phyloP scores from a whole-genome alignment of 1,140 invertebrate genomes.

The Drosophila rhopaloa region DNA sequence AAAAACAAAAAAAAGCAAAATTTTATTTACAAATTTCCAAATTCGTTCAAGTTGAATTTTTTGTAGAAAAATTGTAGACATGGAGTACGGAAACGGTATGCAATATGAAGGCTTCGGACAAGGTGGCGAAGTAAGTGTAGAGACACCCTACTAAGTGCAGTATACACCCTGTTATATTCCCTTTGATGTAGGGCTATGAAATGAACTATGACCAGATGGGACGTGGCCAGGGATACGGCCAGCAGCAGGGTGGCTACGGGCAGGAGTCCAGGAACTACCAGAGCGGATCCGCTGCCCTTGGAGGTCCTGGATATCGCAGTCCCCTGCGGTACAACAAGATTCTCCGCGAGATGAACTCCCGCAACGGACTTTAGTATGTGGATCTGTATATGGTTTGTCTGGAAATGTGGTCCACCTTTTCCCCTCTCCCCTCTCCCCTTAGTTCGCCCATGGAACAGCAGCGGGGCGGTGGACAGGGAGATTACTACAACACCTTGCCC shows the following conservation, averaged over 20 bases:
- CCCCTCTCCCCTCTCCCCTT: no score
- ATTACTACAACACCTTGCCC: slow-evolving; percentile 62
- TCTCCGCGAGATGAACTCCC: slow-evolving; percentile 66
- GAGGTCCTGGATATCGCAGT: slow-evolving; percentile 66
- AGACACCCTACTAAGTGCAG: no score
- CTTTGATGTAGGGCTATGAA: slow-evolving; percentile 26
- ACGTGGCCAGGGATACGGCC: slow-evolving; percentile 13
- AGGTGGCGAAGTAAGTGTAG: slow-evolving; percentile 34
- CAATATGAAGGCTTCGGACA: slow-evolving; percentile 52
- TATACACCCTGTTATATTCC: no score
- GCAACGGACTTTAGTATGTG: slow-evolving; percentile 67
- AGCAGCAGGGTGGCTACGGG: slow-evolving; percentile 33
- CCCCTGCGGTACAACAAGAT: slow-evolving; percentile 57
- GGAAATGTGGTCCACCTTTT: no score
- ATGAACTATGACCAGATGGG: slow-evolving; percentile 26
- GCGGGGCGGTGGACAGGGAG: slow-evolving; percentile 54
- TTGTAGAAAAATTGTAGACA: slow-evolving; percentile 6
- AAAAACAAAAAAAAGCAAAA: slow-evolving; percentile 39
- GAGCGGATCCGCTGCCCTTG: slow-evolving; percentile 43
- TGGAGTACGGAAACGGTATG: slow-evolving; percentile 62
- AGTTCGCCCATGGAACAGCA: slow-evolving; percentile 59
- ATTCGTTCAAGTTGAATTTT: slow-evolving; percentile 14
- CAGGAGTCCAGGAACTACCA: slow-evolving; percentile 42
- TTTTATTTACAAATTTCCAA: slow-evolving; percentile 18
- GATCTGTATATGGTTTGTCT: background rate